phyloP scores from a whole-genome alignment of 2,888 invertebrate genomes.

The Alviniconcha strummeri region DNA sequence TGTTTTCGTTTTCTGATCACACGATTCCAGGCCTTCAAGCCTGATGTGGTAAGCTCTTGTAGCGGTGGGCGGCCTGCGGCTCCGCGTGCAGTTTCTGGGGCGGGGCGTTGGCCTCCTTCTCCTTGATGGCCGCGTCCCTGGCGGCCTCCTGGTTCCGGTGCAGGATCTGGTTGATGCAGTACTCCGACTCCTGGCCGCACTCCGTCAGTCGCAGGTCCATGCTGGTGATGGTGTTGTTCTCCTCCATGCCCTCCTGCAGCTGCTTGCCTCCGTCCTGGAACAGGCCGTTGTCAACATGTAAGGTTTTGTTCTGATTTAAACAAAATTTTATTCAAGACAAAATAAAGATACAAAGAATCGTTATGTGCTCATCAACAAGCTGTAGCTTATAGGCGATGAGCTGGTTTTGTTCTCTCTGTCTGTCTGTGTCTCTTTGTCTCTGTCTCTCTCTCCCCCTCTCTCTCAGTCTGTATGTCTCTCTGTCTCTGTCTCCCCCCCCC shows the following conservation, averaged over 20 bases:
- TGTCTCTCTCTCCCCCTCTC: too few relatives aligned
- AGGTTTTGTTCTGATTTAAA: too few relatives aligned
- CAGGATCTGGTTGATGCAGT: constrained; percentile 71
- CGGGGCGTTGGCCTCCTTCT: constrained; percentile 42
- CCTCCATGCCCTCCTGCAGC: constrained; percentile 73
- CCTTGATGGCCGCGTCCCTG: constrained; percentile 57
- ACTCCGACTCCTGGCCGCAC: constrained; percentile 73
- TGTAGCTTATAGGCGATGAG: too few relatives aligned
- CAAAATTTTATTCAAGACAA: too few relatives aligned
- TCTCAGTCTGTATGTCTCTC: too few relatives aligned
- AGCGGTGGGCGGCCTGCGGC: constrained; percentile 63
- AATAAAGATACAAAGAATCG: too few relatives aligned
- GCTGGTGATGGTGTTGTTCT: constrained; percentile 68
- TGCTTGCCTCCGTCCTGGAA: constrained; percentile 73
- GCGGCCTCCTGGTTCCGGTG: constrained; percentile 69
- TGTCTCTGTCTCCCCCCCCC: too few relatives aligned
- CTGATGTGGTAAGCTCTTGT: constrained; percentile 38
- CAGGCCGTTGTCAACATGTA: too few relatives aligned
- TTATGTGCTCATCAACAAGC: too few relatives aligned
- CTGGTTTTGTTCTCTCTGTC: too few relatives aligned
- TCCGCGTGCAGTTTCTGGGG: constrained; percentile 52
- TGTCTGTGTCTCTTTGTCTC: too few relatives aligned
- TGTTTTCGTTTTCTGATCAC: not conserved
- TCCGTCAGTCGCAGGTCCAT: constrained; percentile 73
- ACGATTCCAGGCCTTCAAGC: not conserved